Percentiles rank a stretch among this genome's conserved stretches.
Evolutionary conservation across 2,113 vertebrate genomes (phyloP).

Genomic region (Marcusenius ussheri): DNA sequence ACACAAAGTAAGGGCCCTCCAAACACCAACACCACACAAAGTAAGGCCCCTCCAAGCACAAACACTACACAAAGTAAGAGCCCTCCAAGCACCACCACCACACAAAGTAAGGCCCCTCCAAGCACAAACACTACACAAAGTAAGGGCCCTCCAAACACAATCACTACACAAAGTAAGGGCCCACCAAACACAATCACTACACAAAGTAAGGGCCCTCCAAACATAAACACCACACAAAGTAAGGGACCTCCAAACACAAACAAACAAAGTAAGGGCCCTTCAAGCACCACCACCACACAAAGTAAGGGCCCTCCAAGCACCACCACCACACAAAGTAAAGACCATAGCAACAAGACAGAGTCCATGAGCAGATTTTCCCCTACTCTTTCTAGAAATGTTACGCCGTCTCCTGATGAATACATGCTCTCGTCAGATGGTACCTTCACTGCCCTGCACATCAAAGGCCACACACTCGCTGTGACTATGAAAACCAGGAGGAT

Average conservation of each 20-base stretch:
- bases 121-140: not conserved
- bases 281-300: not conserved
- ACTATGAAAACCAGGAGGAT: slow-evolving; percentile 83
- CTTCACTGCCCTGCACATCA: slow-evolving; percentile 60
- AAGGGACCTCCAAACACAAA: not conserved
- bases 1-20: not conserved
- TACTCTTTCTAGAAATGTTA: not conserved
- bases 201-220: not conserved
- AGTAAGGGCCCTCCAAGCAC: not conserved
- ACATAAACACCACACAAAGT: not conserved
- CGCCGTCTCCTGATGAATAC: not conserved
- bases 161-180: not conserved
- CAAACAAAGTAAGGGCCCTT: not conserved
- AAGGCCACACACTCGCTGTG: slow-evolving; percentile 67
- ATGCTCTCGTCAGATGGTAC: slow-evolving; percentile 13
- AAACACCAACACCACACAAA: not conserved
- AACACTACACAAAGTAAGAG: not conserved
- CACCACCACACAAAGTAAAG: not conserved
- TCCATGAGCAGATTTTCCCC: not conserved
- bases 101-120: not conserved
- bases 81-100: not conserved
- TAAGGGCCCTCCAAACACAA: not conserved
- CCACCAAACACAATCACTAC: not conserved
- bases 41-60: not conserved
- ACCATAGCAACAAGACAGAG: not conserved